These are phyloP conservation scores for Sminthurinus signatus DNA, from an alignment of 1,140 invertebrate species.

Conservation along the genomic window DNA sequence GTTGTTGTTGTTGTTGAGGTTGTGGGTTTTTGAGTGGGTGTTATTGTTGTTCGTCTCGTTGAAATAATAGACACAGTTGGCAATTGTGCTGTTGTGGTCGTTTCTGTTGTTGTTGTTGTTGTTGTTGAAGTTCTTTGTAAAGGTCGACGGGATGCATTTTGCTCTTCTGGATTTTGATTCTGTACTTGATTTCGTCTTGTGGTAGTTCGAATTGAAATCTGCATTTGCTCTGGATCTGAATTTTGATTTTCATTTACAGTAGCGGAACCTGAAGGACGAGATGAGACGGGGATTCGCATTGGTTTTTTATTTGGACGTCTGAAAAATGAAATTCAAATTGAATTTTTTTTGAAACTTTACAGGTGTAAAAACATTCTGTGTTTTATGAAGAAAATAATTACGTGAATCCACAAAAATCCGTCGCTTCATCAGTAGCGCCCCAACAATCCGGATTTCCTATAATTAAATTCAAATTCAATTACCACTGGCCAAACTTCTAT, in stretches of 20 bases:
- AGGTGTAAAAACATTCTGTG: no score
- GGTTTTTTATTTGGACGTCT: not conserved
- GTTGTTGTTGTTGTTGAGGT: not conserved
- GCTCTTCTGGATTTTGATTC: not conserved
- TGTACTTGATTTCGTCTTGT: not conserved
- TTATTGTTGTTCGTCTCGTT: not conserved
- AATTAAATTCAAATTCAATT: not conserved
- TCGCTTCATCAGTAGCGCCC: constrained; percentile 34
- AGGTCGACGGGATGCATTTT: not conserved
- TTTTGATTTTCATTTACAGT: not conserved
- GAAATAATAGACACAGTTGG: not conserved
- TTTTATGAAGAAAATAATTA: not conserved
- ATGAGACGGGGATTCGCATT: not conserved
- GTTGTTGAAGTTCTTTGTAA: not conserved
- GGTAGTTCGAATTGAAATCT: no score
- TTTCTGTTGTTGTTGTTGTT: not conserved
- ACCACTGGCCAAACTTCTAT: constrained; percentile 2
- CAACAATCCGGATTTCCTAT: constrained; percentile 16
- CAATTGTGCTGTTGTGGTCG: not conserved
- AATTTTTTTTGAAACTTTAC: not conserved
- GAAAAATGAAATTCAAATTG: not conserved
- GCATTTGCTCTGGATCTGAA: no score
- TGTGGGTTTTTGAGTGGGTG: not conserved
- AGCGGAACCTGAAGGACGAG: not conserved
- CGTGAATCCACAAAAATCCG: constrained; percentile 16